Base-by-base conservation (phyloP, 2,797 vertebrate genomes). In the Anniella stebbinsi region DNA sequence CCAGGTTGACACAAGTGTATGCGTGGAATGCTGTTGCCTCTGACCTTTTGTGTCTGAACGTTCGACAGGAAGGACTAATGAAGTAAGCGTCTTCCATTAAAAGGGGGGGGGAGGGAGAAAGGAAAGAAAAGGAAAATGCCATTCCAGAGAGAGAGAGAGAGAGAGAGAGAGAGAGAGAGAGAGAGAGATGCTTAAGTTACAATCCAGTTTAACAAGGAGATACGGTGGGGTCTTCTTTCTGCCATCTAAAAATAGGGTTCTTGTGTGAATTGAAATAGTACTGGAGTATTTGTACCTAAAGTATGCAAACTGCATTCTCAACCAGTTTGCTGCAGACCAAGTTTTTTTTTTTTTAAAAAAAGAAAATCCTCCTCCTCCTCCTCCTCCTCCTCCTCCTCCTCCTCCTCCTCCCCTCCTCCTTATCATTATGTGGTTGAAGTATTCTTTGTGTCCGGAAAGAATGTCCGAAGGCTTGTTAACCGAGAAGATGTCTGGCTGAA, bases 401-500 rank as follows among this genome's bases (percentile, higher is more conserved):
- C n/a, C n/a, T n/a, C n/a, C n/a, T n/a, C n/a, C n/a, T n/a, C n/a
- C 45, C 6, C 45, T 57, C 13, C 10, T 57, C 13, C 13, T 57
- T 15, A 15, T 57, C 13, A 15, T 57, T 15, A 57, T 57, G 12
- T 54, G 12, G 13, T 51, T 57, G 75, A 80, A 63, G 30, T 48
- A 63, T 77, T 41, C 75, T 78, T 57, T 69, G 6, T 45, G 30
- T 10, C 67, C 9, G 30, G 9, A 6, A 38, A 38, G n/a, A 60
- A 54, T 33, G 78, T 91, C n/a, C 15, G 88, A 88, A 30, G n/a
- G 82, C 54, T 86, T 63, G 76, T 73, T 90, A 51, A 93, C 92
- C n/a, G 81, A 93, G 88, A 30, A 73, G 10, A 41, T 87, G 70
- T 18, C 92, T 95, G 84, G 38, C 67, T 82, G 82, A 86, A 36